Percentiles rank a stretch among this genome's conserved stretches.
Evolutionary conservation across 2,797 vertebrate genomes (phyloP).

Genomic region (Garrulus glandarius): DNA sequence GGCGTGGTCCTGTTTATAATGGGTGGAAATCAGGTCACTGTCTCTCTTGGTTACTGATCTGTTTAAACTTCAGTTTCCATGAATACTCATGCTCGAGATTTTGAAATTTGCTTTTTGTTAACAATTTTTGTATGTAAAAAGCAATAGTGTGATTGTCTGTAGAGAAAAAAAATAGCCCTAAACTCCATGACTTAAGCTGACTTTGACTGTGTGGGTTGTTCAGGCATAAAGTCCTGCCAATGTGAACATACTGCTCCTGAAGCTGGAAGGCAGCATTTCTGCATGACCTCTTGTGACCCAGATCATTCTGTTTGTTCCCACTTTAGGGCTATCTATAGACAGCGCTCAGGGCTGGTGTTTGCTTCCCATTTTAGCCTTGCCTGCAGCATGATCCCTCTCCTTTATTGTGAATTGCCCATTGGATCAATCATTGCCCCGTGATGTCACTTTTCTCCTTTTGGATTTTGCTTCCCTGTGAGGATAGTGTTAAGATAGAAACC

Average conservation of each 20-base stretch:
- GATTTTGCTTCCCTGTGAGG: not conserved
- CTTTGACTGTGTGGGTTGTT: not conserved
- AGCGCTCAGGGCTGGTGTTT: not conserved
- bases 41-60: conserved; percentile 34
- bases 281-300: not conserved
- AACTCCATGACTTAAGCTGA: not conserved
- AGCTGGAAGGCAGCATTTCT: not conserved
- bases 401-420: not conserved
- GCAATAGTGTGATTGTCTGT: not conserved
- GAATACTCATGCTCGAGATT: not conserved
- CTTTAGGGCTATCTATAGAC: not conserved
- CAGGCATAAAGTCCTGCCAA: not conserved
- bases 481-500: not conserved
- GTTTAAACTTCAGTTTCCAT: conserved; percentile 44
- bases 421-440: not conserved
- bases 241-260: not conserved
- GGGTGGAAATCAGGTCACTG: conserved; percentile 34
- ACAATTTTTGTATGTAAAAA: not conserved
- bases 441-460: not conserved
- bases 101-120: conserved; percentile 14
- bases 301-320: not conserved
- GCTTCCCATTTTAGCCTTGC: not conserved
- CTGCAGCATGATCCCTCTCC: not conserved
- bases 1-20: conserved; percentile 3
- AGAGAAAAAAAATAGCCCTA: not conserved